phyloP scores from a whole-genome alignment of 2,113 vertebrate species.

The Camarhynchus parvulus region DNA sequence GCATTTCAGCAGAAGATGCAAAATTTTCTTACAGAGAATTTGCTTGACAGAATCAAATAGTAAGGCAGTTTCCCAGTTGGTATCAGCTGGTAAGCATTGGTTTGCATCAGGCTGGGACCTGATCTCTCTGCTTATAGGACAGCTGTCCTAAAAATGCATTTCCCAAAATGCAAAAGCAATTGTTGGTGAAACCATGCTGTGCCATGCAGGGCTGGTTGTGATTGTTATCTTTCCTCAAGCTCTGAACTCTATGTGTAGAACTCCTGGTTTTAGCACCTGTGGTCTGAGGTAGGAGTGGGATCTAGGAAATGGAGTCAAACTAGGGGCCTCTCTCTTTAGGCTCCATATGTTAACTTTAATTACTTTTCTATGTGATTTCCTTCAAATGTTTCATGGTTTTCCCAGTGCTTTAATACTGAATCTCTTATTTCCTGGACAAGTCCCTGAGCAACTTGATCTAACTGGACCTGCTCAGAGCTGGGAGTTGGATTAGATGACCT shows the following conservation, averaged over 20 bases:
- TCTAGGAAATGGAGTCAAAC: not conserved
- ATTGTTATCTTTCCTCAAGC: fast-evolving
- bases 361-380: not conserved
- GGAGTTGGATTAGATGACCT: not conserved
- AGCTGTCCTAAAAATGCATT: not conserved
- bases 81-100: not conserved
- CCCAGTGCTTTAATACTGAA: not conserved
- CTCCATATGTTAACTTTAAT: not conserved
- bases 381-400: not conserved
- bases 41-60: not conserved
- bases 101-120: not conserved
- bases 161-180: not conserved
- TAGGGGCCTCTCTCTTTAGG: not conserved
- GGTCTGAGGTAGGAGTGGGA: not conserved
- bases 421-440: conserved; percentile 8
- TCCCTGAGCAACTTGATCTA: not conserved
- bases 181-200: not conserved
- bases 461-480: not conserved
- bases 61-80: not conserved
- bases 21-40: not conserved
- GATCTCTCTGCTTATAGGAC: not conserved
- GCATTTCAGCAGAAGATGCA: not conserved
- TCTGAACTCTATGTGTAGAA: not conserved
- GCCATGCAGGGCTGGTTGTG: not conserved
- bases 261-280: not conserved